Evolutionary conservation across 2,113 vertebrate species (phyloP), one percentile per base, ranked within the genome.

Genomic region (Merops nubicus): DNA sequence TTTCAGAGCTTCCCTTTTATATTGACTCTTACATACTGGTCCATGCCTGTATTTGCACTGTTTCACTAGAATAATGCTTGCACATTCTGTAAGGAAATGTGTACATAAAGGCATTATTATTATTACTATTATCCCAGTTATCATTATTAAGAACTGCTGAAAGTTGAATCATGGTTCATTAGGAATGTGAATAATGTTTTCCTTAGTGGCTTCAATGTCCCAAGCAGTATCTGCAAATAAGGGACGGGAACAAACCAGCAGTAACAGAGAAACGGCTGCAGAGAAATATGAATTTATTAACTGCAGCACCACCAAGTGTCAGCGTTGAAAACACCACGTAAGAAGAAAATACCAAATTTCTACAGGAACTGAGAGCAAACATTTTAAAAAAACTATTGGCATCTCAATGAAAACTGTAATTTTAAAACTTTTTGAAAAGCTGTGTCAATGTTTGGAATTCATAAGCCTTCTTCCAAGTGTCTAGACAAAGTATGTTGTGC

Each of bases 301-400:
- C 98, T 96, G 85, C 85, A 98, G 98, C 83, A 94, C 98, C 98
- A 98, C 97, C 98, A 94, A 94, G 98, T 88, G 98, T 91, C 97
- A 82, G 93, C 62, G 21, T 3, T 90, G 79, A 88, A 91, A 97
- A 98, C 75, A 86, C 5, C 88, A 86, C 40, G 1, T 48, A 42
- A 9, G 2, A 3, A 33, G n/a, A 60, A 73, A 89, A 88, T 17
- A 6, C 0, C 15, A 12, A 19, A 47, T 65, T 73, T 62, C 28
- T n/a, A 31, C 8, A 9, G 38, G 12, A 83, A 34, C 3, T 29
- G 9, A 38, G 43, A 20, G 7, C 1, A 2, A 85, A 23, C 25
- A 29, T 50, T 36, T 21, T 1, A 7, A 78, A 47, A 62, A 40
- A 1, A 3, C 50, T 50, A 5, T 13, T 45, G 34, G 11, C 9